These are phyloP conservation scores for Ptilonorhynchus violaceus DNA, from an alignment of 2,113 vertebrate species.

Conservation along the genomic window DNA sequence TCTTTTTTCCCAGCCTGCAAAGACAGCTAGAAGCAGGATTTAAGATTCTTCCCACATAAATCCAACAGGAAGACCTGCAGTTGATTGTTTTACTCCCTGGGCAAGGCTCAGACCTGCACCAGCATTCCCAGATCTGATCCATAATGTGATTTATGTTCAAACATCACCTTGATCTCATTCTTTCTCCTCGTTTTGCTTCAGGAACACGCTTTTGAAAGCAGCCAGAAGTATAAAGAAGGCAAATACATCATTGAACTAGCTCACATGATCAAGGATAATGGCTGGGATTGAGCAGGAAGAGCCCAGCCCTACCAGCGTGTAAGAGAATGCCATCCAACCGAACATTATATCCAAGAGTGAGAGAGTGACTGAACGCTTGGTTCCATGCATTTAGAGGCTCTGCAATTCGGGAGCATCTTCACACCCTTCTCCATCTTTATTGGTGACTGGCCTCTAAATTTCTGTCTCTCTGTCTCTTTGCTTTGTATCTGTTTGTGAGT, in stretches of 20 bases:
- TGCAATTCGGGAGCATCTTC: slow-evolving; percentile 72
- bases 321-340: slow-evolving; percentile 71
- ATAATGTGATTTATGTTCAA: accelerated
- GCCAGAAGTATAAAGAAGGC: slow-evolving; percentile 99
- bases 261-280: slow-evolving; percentile 99
- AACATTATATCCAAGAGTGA: slow-evolving; percentile 78
- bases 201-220: slow-evolving; percentile 98
- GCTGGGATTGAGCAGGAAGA: slow-evolving; percentile 87
- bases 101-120: neutral
- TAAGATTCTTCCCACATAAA: neutral
- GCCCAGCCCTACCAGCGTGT: slow-evolving; percentile 54
- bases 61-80: neutral
- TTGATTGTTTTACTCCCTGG: neutral
- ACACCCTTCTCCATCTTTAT: slow-evolving; percentile 75
- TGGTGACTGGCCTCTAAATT: slow-evolving; percentile 79
- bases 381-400: slow-evolving; percentile 79
- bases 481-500: slow-evolving; percentile 83
- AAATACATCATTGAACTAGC: slow-evolving; percentile 99
- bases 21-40: neutral
- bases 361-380: slow-evolving; percentile 81
- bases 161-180: neutral
- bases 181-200: neutral
- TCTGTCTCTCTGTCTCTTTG: slow-evolving; percentile 83
- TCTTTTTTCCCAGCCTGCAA: neutral
- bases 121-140: neutral